These are phyloP conservation scores for Danio kyathit DNA, from an alignment of 2,797 vertebrate genomes.

Conservation along the genomic window DNA sequence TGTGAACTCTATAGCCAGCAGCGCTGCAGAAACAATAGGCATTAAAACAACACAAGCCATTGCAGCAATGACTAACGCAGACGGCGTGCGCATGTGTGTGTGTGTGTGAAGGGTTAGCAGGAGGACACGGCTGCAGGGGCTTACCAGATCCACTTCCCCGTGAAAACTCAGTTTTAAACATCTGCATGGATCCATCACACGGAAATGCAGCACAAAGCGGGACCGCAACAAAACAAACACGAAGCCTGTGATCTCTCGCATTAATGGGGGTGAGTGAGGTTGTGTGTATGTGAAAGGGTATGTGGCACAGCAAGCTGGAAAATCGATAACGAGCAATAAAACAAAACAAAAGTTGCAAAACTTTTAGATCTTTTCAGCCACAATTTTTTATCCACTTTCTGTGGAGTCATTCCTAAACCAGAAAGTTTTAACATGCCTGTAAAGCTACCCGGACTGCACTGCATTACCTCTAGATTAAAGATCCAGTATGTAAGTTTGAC, in stretches of 20 bases:
- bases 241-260: constrained; percentile 48
- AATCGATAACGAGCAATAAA: constrained; percentile 40
- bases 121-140: constrained; percentile 33
- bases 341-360: constrained; percentile 11
- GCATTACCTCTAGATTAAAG: background rate
- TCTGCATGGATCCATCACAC: constrained; percentile 43
- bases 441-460: background rate
- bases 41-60: constrained; percentile 42
- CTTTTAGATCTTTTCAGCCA: constrained; percentile 1
- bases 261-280: background rate
- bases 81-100: background rate
- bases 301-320: constrained; percentile 37
- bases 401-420: background rate
- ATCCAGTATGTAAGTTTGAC: too few relatives aligned
- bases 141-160: constrained; percentile 32
- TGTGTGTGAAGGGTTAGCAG: constrained; percentile 18
- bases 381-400: background rate
- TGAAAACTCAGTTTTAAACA: constrained; percentile 49
- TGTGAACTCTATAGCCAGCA: constrained; percentile 37
- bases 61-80: constrained; percentile 33
- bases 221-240: constrained; percentile 60
- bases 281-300: constrained; percentile 2
- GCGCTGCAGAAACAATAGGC: constrained; percentile 39
- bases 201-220: constrained; percentile 27
- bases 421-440: background rate